Base-by-base conservation (phyloP, 2,888 invertebrate species). In the Osedax frankpressi region DNA sequence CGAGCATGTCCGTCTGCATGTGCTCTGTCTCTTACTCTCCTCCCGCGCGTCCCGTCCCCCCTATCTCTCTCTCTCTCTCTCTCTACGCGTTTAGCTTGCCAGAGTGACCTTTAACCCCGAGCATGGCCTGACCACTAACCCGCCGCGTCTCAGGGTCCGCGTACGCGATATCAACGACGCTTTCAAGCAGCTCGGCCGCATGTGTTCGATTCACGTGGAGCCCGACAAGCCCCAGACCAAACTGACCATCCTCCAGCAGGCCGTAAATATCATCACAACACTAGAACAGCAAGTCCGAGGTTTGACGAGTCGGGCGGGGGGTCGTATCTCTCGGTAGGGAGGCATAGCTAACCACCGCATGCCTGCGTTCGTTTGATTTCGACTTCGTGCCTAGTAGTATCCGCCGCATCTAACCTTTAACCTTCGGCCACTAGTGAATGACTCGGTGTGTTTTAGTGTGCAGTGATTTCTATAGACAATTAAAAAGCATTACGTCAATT, bases 151-250 rank as follows among this genome's bases (percentile, higher is more conserved):
- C 82, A 94, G 97, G 88, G 94, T 97, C 88, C 91, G 97, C 82
- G 97, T 98, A 85, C 89, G 96, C 80, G 97, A 97, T 86, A 97
- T 97, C 84, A 97, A 98, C 86, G 95, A 96, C 86, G 97, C 97
- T 75, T 89, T 97, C 78, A 98, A 97, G 86, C 97, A 98, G 87
- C 88, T 97, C 75, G 97, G 97, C 3, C 88, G 94, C 81, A 97
- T 97, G 95, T 95, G 95, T 85, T 93, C 94, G 90, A 91, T 94
- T 80, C 96, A 97, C 85, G 88, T 94, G 74, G 93, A 93, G 87
- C 93, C 92, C 75, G 96, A 95, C 86, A 95, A 97, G 86, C 94
- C 94, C 77, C 94, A 96, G 87, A 98, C 97, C 75, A 97, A 98
- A 86, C 88, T 97, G 75, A 95, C 95, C 79, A 95, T 97, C 79